Percentiles rank a stretch among this genome's conserved stretches.
These are phyloP conservation scores for Alethe diademata DNA, from an alignment of 2,113 vertebrate species.

Conservation along the genomic window DNA sequence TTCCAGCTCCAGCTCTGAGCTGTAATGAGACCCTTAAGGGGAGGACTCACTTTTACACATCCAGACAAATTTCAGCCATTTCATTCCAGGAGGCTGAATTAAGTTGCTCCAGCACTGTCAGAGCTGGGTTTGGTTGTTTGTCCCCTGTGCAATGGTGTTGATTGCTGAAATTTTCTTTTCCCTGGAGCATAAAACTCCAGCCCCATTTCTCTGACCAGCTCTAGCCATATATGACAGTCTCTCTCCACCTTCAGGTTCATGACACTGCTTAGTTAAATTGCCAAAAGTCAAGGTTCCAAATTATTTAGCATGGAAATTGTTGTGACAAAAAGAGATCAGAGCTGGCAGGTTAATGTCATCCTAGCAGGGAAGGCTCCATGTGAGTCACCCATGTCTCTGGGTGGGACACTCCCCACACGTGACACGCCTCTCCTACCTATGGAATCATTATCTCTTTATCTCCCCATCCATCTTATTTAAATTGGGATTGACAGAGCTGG, in stretches of 20 bases:
- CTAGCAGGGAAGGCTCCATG: not conserved
- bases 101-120: not conserved
- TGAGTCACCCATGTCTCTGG: slow-evolving; percentile 1
- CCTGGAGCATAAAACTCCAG: not conserved
- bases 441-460: slow-evolving; percentile 46
- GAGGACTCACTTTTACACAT: not conserved
- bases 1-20: not conserved
- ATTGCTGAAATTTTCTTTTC: not conserved
- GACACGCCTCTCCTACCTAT: not conserved
- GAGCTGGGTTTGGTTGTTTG: not conserved
- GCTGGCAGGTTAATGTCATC: not conserved
- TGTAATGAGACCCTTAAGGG: not conserved
- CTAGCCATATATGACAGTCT: not conserved
- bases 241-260: not conserved
- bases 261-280: not conserved
- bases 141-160: not conserved
- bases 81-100: not conserved
- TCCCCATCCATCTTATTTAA: slow-evolving; percentile 39
- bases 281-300: not conserved
- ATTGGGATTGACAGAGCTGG: slow-evolving; percentile 12
- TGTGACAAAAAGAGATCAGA: not conserved
- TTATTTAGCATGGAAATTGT: not conserved
- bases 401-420: not conserved
- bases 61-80: not conserved
- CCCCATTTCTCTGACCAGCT: not conserved